Conservation (phyloP, 2,113 vertebrate species). For the Pleuronectes platessa region DNA sequence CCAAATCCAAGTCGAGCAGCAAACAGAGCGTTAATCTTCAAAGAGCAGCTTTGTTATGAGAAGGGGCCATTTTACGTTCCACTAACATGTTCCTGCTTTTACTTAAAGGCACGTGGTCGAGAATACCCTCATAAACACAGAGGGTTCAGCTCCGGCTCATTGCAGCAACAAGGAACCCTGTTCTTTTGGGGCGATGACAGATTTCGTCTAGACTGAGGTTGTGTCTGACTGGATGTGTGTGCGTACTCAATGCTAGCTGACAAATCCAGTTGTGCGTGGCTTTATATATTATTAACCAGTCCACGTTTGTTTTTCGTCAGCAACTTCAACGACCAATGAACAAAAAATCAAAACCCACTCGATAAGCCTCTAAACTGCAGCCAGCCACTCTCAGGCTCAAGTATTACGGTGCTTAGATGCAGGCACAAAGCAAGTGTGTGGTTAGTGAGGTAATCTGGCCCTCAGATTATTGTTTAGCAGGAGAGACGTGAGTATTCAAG, state of each 20-base stretch:
- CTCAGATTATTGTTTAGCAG: constrained; percentile 31
- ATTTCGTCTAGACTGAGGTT: constrained; percentile 59
- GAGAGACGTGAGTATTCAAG: not conserved
- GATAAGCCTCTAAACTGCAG: not conserved
- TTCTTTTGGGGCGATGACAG: constrained; percentile 49
- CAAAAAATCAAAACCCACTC: constrained; percentile 22
- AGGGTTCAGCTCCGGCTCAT: constrained; percentile 28
- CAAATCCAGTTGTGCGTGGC: not conserved
- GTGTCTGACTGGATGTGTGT: constrained; percentile 18
- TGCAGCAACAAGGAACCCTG: constrained; percentile 57
- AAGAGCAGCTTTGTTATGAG: constrained; percentile 53
- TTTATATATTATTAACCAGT: constrained; percentile 12
- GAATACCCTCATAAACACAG: constrained; percentile 65
- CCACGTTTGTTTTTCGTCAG: not conserved
- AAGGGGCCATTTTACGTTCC: constrained; percentile 38
- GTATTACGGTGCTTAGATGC: constrained; percentile 20
- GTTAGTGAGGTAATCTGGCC: constrained; percentile 1
- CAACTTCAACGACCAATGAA: not conserved
- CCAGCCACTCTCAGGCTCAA: not conserved
- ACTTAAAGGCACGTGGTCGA: constrained; percentile 23
- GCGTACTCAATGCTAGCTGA: not conserved
- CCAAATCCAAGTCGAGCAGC: constrained; percentile 15
- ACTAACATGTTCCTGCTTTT: constrained; percentile 51
- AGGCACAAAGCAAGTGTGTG: constrained; percentile 7
- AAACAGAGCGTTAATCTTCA: constrained; percentile 65